These are phyloP conservation scores for Rhinoderma darwinii DNA, from an alignment of 2,113 vertebrate species.

Conservation along the genomic window DNA sequence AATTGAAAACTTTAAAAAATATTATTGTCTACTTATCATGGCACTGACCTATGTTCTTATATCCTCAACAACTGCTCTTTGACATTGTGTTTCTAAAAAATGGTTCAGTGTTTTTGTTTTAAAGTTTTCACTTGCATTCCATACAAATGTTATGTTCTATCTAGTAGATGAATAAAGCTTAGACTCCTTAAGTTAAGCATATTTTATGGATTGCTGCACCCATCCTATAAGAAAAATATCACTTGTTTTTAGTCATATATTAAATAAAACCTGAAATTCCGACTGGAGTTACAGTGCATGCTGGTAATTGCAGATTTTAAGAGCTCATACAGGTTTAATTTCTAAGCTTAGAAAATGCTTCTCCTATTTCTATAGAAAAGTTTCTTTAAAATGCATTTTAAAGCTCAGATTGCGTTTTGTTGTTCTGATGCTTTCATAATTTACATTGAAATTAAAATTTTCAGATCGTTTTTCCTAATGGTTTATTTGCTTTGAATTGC, in stretches of 20 bases:
- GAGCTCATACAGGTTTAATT: not conserved
- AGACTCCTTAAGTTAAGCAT: not conserved
- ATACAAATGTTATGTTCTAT: not conserved
- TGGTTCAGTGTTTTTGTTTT: not conserved
- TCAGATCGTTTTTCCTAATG: not conserved
- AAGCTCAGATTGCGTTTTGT: not conserved
- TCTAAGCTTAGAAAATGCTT: not conserved
- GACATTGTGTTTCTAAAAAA: no score
- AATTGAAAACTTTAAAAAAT: no score
- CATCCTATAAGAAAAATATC: not conserved
- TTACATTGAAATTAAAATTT: constrained; percentile 18
- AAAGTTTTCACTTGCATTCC: no score
- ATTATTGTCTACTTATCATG: no score
- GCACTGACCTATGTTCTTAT: no score
- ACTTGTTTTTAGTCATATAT: not conserved
- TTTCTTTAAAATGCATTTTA: not conserved
- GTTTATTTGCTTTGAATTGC: constrained; percentile 17
- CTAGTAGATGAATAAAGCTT: not conserved
- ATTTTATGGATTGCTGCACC: not conserved
- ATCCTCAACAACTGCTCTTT: no score
- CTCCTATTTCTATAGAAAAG: not conserved
- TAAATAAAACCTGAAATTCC: not conserved
- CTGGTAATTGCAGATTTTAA: not conserved
- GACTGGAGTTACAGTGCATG: not conserved
- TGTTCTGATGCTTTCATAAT: not conserved